Percentiles rank a stretch among this genome's conserved stretches.
phyloP scores from a whole-genome alignment of 2,113 vertebrate species.

The Balaenoptera acutorostrata region DNA sequence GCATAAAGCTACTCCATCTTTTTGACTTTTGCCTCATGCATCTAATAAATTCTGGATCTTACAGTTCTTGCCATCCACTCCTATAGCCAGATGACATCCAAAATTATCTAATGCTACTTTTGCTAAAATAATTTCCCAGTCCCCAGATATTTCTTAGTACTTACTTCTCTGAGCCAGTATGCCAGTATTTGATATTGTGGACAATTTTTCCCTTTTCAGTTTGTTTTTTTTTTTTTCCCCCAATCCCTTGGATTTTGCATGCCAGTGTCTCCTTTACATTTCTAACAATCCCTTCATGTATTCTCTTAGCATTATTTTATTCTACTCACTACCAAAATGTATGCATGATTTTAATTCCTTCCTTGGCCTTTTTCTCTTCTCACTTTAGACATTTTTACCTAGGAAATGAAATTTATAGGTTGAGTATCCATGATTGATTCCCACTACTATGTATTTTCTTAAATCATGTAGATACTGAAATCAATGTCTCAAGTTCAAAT shows the following conservation, averaged over 20 bases:
- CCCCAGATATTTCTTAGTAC: neutral
- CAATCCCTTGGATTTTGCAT: neutral
- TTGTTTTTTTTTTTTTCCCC: no score
- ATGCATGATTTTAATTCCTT: neutral
- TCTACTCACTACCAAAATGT: neutral
- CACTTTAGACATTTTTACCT: neutral
- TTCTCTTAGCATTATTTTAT: neutral
- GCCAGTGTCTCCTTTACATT: neutral
- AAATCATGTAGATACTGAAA: neutral
- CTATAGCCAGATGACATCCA: neutral
- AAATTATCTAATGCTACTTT: neutral
- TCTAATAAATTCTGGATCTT: neutral
- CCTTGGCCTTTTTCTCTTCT: neutral
- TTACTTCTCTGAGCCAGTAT: neutral
- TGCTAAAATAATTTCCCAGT: neutral
- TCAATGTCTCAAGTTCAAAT: neutral
- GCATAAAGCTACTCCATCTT: neutral
- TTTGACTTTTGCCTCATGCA: neutral
- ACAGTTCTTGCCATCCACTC: neutral
- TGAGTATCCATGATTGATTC: neutral
- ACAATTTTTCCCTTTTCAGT: neutral
- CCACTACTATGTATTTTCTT: neutral
- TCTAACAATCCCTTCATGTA: neutral
- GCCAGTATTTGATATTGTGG: neutral
- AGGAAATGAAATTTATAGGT: neutral